Conservation (phyloP, 2,888 invertebrate species). For the Nowickia ferox region DNA sequence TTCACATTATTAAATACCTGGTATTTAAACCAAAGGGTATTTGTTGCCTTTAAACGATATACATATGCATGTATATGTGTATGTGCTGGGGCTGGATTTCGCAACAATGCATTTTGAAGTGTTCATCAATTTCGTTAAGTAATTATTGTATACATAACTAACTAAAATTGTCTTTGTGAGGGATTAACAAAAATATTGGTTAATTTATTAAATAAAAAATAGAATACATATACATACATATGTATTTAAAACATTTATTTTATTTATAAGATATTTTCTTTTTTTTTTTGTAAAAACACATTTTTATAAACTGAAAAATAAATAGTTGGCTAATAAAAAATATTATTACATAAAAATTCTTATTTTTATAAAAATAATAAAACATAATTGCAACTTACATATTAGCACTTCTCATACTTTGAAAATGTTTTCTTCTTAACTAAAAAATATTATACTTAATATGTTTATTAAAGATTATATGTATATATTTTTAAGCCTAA, state of each 20-base stretch:
- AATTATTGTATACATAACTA: too few species aligned
- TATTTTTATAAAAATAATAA: slow-evolving; percentile 67
- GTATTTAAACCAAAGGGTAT: too few species aligned
- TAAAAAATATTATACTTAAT: slow-evolving; percentile 12
- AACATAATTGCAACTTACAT: slow-evolving; percentile 68
- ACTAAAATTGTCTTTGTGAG: too few species aligned
- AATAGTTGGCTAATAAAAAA: slow-evolving; percentile 69
- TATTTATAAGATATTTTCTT: slow-evolving; percentile 14
- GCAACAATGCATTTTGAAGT: too few species aligned
- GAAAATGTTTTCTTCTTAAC: slow-evolving; percentile 24
- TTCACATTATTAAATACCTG: too few species aligned
- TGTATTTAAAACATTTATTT: slow-evolving; percentile 44
- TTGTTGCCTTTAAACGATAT: too few species aligned
- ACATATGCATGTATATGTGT: too few species aligned
- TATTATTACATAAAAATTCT: slow-evolving; percentile 56
- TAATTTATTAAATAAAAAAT: too few species aligned
- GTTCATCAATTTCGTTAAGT: too few species aligned
- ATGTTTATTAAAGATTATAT: slow-evolving; percentile 38
- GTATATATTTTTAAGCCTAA: slow-evolving; percentile 27
- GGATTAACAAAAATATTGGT: too few species aligned
- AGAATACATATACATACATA: background rate
- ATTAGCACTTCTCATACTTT: slow-evolving; percentile 65
- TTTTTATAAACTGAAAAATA: slow-evolving; percentile 69
- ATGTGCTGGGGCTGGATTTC: too few species aligned
- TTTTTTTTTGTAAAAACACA: slow-evolving; percentile 58